phyloP scores from a whole-genome alignment of 2,888 invertebrate genomes.

The Scaptomyza tumidula region DNA sequence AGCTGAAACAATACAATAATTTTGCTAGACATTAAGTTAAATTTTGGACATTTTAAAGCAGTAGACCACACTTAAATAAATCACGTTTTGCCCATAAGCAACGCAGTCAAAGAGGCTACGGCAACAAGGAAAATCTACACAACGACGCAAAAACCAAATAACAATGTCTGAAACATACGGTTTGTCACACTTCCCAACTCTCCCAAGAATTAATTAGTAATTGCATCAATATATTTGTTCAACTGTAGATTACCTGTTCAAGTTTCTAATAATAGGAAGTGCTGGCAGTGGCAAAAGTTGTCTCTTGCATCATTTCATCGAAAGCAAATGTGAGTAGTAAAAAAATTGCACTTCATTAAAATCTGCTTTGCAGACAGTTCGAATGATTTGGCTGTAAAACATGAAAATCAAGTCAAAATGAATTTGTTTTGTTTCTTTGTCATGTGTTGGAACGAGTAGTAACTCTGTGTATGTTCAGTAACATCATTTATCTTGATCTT shows the following conservation, averaged over 20 bases:
- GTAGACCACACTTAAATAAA: background rate
- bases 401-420: too few relatives aligned
- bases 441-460: background rate
- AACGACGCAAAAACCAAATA: conserved; percentile 64
- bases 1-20: conserved; percentile 42
- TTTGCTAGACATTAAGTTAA: conserved; percentile 4
- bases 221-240: conserved; percentile 19
- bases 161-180: conserved; percentile 83
- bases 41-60: conserved; percentile 13
- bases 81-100: conserved; percentile 2
- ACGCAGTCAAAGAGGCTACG: background rate
- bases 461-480: background rate
- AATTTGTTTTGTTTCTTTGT: too few relatives aligned
- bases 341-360: background rate
- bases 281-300: conserved; percentile 94
- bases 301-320: conserved; percentile 92
- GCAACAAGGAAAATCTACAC: conserved; percentile 27
- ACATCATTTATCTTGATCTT: background rate
- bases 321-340: conserved; percentile 91
- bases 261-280: conserved; percentile 93
- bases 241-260: conserved; percentile 90
- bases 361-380: background rate
- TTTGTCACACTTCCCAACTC: conserved; percentile 47
- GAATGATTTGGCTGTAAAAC: background rate
- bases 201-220: conserved; percentile 42